A percentile compares a stretch with the other conserved stretches of the same genome.
Evolutionary conservation across 2,888 invertebrate genomes (phyloP).

Genomic region (Lamellibrachia columna): DNA sequence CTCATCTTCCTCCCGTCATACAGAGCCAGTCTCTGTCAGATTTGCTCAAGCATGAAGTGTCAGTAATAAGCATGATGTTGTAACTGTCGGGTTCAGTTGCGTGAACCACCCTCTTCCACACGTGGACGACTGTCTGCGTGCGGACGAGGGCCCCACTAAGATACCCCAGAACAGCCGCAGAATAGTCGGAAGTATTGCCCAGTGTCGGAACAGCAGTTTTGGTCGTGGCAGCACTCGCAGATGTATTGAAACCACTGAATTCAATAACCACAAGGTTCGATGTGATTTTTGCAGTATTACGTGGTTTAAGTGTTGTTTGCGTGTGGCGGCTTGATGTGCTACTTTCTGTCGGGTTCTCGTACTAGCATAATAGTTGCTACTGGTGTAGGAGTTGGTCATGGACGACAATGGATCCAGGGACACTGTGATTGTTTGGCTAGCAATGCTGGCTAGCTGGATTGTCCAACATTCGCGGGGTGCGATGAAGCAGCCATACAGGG

Average conservation of each 20-base stretch:
- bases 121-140: background rate
- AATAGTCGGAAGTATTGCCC: background rate
- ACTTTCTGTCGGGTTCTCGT: background rate
- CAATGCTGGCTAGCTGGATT: background rate
- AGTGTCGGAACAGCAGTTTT: background rate
- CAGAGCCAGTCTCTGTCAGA: background rate
- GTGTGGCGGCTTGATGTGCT: constrained; percentile 8
- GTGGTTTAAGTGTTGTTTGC: constrained; percentile 7
- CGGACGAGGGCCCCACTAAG: background rate
- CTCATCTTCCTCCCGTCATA: background rate
- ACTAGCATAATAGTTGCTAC: background rate
- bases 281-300: constrained; percentile 16
- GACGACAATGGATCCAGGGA: background rate
- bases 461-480: background rate
- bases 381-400: background rate
- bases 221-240: background rate
- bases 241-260: constrained; percentile 12
- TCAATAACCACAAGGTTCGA: constrained; percentile 16
- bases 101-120: background rate
- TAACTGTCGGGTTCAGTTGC: background rate
- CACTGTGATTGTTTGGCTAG: background rate
- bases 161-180: constrained; percentile 16
- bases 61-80: constrained; percentile 1
- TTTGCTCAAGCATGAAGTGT: constrained; percentile 16
- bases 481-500: background rate